Base-by-base conservation (phyloP, 2,797 vertebrate species). In the Silurus lanzhouensis region DNA sequence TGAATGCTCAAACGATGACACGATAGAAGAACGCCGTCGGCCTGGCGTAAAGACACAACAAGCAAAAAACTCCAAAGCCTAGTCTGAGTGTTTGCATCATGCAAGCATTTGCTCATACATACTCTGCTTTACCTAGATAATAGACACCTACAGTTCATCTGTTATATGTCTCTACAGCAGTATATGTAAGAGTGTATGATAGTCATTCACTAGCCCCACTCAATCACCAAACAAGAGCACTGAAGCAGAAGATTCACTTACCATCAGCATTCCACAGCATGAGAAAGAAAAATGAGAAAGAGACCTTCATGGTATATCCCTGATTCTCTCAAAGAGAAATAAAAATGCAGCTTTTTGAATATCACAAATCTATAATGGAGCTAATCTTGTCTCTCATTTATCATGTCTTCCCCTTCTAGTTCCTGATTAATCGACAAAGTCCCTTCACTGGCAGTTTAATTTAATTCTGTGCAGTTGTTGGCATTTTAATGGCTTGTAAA, bases 401-500 rank as follows among this genome's bases (percentile, higher is more conserved):
- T 74, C 48, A 77, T 77, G 55, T 58, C 25, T 31, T 31, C 55
- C 8, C 27, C 19, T 31, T 60, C 57, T 58, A 20, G 75, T 10
- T 20, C 27, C 4, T 60, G 25, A 77, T 55, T 75, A 25, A 55
- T 55, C 22, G 46, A 55, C n/a, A 55, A 75, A 75, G n/a, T 1
- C 46, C 44, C 22, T 74, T 74, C 22, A 74, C 48, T 74, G 22
- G 22, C 72, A 55, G 46, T 55, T 75, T 55, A 27, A 55, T 75
- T 75, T 75, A 9, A 75, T 75, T 75, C 48, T 4, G 48, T 17
- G 13, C 15, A 2, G 84, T 75, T 83, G 55, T 15, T 79, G 74
- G 75, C 75, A 71, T 83, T 88, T 88, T 87, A 83, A 88, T 83
- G 75, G 72, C 76, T 83, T 84, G 38, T 67, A 77, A 58, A 75